phyloP scores from a whole-genome alignment of 92 coral and sea anemone genomes.

The Palythoa heliodiscus region DNA sequence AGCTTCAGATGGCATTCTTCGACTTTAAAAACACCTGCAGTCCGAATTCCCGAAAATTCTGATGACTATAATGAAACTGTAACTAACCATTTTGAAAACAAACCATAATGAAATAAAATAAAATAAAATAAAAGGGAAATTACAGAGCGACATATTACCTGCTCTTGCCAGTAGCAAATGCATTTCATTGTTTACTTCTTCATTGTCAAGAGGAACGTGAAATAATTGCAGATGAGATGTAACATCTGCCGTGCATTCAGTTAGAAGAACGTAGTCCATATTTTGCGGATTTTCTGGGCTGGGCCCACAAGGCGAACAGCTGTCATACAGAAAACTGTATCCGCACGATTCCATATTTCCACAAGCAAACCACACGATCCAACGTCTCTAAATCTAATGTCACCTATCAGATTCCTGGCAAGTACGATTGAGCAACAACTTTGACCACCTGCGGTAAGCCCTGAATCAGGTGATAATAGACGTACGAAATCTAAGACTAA shows the following conservation, averaged over 20 bases:
- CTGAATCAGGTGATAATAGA: background rate
- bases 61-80: background rate
- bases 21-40: slow-evolving; percentile 3
- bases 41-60: background rate
- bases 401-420: background rate
- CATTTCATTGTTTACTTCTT: slow-evolving; percentile 16
- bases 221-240: slow-evolving; percentile 5
- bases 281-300: slow-evolving; percentile 19
- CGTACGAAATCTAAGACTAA: background rate
- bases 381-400: background rate
- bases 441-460: slow-evolving; percentile 5
- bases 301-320: slow-evolving; percentile 26
- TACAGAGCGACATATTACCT: background rate
- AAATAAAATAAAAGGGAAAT: too few relatives aligned
- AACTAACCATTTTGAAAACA: background rate
- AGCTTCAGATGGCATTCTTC: slow-evolving; percentile 6
- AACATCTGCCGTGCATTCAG: slow-evolving; percentile 13
- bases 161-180: slow-evolving; percentile 30
- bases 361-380: background rate
- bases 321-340: slow-evolving; percentile 14
- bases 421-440: slow-evolving; percentile 20
- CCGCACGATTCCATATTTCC: slow-evolving; percentile 10
- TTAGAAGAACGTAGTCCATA: slow-evolving; percentile 3
- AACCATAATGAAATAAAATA: background rate
- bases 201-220: slow-evolving; percentile 5